These are phyloP conservation scores for Malacoraja senta DNA, from an alignment of 2,797 vertebrate genomes.

Conservation along the genomic window DNA sequence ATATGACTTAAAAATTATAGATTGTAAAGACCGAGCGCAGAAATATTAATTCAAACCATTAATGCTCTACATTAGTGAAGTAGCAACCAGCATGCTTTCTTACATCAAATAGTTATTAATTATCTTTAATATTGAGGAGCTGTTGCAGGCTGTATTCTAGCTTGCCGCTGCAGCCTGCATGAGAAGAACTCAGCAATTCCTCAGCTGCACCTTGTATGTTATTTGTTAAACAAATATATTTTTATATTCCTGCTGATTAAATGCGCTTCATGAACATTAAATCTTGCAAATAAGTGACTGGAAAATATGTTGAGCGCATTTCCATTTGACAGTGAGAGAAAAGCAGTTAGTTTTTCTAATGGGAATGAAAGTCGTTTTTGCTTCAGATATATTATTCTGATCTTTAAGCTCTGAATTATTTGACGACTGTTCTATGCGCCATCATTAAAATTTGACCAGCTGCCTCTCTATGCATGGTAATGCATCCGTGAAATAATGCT, in stretches of 20 bases:
- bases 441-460: background rate
- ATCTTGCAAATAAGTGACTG: background rate
- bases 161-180: background rate
- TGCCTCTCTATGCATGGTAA: background rate
- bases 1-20: constrained; percentile 8
- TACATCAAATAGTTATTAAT: background rate
- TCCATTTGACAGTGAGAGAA: constrained; percentile 3
- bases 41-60: constrained; percentile 17
- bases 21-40: background rate
- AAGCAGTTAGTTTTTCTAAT: background rate
- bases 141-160: background rate
- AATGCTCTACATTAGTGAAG: background rate
- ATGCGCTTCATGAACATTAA: background rate
- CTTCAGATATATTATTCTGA: background rate
- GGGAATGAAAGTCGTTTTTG: constrained; percentile 1
- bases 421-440: background rate
- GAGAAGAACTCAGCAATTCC: background rate
- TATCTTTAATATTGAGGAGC: background rate
- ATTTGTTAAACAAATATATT: background rate
- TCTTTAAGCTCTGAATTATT: background rate
- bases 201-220: background rate
- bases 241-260: background rate
- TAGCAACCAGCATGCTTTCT: background rate
- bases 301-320: background rate
- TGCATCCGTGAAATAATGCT: background rate